These are phyloP conservation scores for Sebastes reedi DNA, from an alignment of 2,797 vertebrate species.

Conservation along the genomic window DNA sequence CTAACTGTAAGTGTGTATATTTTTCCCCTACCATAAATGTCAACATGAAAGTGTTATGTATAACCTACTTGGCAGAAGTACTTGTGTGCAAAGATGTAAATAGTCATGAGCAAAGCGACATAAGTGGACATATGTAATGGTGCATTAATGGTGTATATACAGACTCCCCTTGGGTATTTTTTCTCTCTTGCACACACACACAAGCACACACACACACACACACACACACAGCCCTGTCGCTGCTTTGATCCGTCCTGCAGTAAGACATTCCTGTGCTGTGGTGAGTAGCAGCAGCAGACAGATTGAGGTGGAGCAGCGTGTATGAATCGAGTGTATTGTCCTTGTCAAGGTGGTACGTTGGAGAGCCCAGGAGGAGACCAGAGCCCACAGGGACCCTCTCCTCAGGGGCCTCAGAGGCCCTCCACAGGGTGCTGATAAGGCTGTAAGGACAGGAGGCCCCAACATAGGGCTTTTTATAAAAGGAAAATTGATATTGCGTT, in stretches of 20 bases:
- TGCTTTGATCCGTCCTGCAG: constrained; percentile 65
- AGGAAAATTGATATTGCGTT: constrained; percentile 43
- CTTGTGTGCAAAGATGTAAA: constrained; percentile 9
- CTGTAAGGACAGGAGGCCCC: constrained; percentile 37
- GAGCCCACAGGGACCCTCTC: constrained; percentile 52
- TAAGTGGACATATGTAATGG: constrained; percentile 2
- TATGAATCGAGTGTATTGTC: constrained; percentile 77
- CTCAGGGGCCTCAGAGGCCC: constrained; percentile 46
- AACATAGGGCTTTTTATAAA: constrained; percentile 10
- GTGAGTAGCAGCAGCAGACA: constrained; percentile 57
- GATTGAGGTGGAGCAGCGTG: constrained; percentile 33
- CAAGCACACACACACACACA: background rate
- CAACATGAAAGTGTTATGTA: background rate
- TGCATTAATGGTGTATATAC: constrained; percentile 20
- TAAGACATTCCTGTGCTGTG: constrained; percentile 69
- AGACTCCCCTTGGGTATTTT: background rate
- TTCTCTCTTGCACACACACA: background rate
- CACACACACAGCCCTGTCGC: background rate
- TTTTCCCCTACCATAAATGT: background rate
- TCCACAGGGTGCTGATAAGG: constrained; percentile 39
- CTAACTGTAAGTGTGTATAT: background rate
- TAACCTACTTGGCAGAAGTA: background rate
- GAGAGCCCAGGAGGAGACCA: constrained; percentile 55
- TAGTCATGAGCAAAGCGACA: constrained; percentile 5
- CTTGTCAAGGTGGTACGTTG: constrained; percentile 42